phyloP scores from a whole-genome alignment of 2,797 vertebrate species.

The Gallinago stenura region DNA sequence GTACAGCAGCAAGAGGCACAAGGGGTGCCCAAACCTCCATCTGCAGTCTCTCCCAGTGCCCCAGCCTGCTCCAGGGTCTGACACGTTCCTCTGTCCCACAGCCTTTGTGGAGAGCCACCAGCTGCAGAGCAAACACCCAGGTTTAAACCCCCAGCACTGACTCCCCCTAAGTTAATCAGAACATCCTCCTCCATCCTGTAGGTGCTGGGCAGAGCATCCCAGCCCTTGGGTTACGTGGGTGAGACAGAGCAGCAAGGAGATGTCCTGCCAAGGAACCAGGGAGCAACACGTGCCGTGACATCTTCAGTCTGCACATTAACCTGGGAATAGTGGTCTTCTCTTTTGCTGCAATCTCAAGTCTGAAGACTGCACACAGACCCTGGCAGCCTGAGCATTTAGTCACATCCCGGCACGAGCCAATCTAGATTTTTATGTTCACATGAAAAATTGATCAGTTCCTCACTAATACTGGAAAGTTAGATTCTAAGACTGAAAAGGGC shows the following conservation, averaged over 20 bases:
- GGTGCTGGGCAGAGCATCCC: neutral
- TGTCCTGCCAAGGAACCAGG: neutral
- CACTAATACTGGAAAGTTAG: neutral
- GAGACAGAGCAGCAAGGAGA: neutral
- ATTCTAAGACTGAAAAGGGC: neutral
- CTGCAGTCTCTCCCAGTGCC: neutral
- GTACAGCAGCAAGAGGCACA: neutral
- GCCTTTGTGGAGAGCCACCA: neutral
- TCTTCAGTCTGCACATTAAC: neutral
- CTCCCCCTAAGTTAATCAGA: neutral
- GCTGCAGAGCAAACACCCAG: rapidly evolving
- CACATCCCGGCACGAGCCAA: neutral
- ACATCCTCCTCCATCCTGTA: neutral
- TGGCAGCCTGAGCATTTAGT: neutral
- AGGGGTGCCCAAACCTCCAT: neutral
- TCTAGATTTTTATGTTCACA: neutral
- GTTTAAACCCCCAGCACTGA: neutral
- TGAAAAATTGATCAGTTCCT: neutral
- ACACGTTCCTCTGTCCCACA: rapidly evolving
- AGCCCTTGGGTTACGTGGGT: rapidly evolving
- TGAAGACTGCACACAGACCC: neutral
- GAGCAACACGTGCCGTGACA: rapidly evolving
- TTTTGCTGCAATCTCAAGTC: neutral
- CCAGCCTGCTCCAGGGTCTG: neutral
- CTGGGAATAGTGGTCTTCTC: neutral